Percentiles rank a stretch among this genome's conserved stretches.
These are phyloP conservation scores for Falco rusticolus DNA, from an alignment of 2,797 vertebrate genomes.

Conservation along the genomic window DNA sequence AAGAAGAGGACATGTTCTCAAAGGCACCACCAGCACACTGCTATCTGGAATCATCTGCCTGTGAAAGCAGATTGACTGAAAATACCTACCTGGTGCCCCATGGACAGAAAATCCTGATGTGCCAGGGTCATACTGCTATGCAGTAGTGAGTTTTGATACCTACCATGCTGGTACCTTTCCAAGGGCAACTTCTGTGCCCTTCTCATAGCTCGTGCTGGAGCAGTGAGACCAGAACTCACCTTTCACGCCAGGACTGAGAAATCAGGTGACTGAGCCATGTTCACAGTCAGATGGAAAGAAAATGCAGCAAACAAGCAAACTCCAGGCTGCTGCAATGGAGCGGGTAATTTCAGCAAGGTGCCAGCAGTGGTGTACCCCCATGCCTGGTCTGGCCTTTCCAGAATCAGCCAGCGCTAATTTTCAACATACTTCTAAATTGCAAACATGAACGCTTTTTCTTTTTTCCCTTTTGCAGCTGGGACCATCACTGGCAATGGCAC, in stretches of 20 bases:
- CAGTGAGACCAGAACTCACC: not conserved
- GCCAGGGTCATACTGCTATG: not conserved
- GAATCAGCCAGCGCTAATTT: not conserved
- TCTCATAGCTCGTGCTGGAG: not conserved
- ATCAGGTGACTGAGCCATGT: not conserved
- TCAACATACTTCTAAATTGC: not conserved
- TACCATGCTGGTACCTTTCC: not conserved
- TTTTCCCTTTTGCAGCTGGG: not conserved
- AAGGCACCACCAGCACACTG: fast-evolving
- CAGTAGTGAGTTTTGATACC: not conserved
- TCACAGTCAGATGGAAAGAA: not conserved
- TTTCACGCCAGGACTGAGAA: not conserved
- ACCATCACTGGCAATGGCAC: not conserved
- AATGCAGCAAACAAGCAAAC: not conserved
- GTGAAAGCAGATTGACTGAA: not conserved
- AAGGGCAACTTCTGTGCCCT: not conserved
- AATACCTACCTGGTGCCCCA: not conserved
- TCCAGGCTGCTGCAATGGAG: not conserved
- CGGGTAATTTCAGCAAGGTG: not conserved
- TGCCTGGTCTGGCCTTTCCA: not conserved
- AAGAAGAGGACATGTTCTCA: not conserved
- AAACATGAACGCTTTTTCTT: not conserved
- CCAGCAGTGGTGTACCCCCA: not conserved
- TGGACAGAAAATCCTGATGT: not conserved
- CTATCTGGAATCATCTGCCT: not conserved